Percentiles rank a stretch among this genome's conserved stretches.
Evolutionary conservation across 2,797 vertebrate species (phyloP).

Genomic region (Thalassophryne amazonica): DNA sequence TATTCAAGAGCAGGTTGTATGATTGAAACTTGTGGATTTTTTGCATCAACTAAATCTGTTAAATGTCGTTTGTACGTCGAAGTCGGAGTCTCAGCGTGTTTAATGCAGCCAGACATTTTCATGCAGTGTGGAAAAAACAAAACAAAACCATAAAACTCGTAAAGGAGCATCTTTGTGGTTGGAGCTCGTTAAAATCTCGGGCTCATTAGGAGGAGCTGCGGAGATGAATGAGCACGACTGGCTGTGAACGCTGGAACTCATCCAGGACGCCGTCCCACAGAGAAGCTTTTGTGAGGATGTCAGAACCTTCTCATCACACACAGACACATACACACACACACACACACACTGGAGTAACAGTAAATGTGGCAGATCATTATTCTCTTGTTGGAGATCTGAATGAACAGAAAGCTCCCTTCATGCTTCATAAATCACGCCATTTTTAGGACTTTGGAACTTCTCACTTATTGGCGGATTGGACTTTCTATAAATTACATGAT

Average conservation of each 20-base stretch:
- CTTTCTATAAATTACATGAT: too few species aligned
- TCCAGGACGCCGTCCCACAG: constrained; percentile 63
- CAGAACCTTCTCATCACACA: constrained; percentile 73
- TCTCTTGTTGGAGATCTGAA: constrained; percentile 22
- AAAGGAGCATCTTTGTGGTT: constrained; percentile 44
- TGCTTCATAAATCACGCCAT: constrained; percentile 40
- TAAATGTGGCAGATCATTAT: constrained; percentile 57
- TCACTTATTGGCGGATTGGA: too few species aligned
- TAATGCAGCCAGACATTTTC: too few species aligned
- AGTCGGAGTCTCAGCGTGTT: too few species aligned
- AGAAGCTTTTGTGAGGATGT: constrained; percentile 71
- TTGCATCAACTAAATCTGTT: too few species aligned
- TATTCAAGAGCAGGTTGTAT: too few species aligned
- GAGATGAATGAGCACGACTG: constrained; percentile 54
- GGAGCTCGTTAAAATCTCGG: constrained; percentile 50
- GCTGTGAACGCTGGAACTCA: constrained; percentile 45
- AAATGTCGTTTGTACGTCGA: too few species aligned
- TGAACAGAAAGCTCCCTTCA: constrained; percentile 18
- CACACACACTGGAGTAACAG: constrained; percentile 45
- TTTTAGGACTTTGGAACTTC: too few species aligned
- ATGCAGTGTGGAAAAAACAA: neutral
- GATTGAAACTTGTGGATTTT: too few species aligned
- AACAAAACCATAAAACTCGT: neutral
- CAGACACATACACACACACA: constrained; percentile 69
- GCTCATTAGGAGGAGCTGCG: constrained; percentile 14